phyloP scores from a whole-genome alignment of 2,888 invertebrate species.

The Limulus polyphemus region DNA sequence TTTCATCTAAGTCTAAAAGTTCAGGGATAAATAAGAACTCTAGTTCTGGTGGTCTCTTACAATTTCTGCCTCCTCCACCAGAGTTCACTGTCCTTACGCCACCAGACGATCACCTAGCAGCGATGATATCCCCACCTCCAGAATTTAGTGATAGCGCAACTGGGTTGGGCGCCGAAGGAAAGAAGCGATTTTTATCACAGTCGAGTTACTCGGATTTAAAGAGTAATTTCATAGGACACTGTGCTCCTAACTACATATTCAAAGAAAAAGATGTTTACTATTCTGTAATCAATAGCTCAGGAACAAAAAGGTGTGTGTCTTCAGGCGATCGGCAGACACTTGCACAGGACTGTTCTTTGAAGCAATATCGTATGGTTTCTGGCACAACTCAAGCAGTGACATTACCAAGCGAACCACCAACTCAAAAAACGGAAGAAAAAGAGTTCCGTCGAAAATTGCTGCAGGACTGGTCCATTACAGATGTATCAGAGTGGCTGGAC shows the following conservation, averaged over 20 bases:
- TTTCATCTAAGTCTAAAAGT: not conserved
- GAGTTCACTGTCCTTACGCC: not conserved
- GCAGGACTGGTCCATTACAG: conserved; percentile 41
- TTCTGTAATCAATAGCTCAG: too few species aligned
- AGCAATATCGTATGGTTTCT: not conserved
- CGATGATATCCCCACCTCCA: conserved; percentile 23
- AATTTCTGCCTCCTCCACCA: conserved; percentile 31
- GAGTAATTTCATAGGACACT: too few species aligned
- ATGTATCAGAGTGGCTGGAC: conserved; percentile 45
- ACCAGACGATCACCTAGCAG: conserved; percentile 7
- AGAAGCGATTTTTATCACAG: too few species aligned
- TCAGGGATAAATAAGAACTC: not conserved
- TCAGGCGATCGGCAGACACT: not conserved
- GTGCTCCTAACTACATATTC: too few species aligned
- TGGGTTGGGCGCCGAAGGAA: not conserved
- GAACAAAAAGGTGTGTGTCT: not conserved
- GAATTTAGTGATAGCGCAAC: conserved; percentile 17
- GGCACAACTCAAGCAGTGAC: too few species aligned
- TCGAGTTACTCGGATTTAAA: too few species aligned
- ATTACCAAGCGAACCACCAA: conserved; percentile 12
- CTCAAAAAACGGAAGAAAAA: conserved; percentile 16
- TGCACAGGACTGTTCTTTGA: too few species aligned
- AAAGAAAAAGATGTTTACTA: too few species aligned
- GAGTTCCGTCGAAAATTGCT: conserved; percentile 30
- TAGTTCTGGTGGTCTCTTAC: not conserved